Conservation (phyloP, 1,140 invertebrate genomes). For the Saccostrea cuccullata region DNA sequence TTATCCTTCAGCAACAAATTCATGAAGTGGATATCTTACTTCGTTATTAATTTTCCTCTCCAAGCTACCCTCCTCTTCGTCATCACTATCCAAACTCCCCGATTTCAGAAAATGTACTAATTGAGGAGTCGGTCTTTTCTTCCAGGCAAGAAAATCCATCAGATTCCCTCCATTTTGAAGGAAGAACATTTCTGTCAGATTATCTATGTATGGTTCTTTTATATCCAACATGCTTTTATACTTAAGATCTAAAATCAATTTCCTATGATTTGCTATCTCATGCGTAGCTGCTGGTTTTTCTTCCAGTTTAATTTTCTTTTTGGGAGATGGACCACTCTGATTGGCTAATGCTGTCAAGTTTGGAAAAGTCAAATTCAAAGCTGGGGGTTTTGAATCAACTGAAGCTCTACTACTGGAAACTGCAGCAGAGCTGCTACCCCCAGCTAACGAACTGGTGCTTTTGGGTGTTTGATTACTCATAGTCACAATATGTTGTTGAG, state of each 20-base stretch:
- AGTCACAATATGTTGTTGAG: constrained; percentile 54
- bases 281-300: constrained; percentile 70
- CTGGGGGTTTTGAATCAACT: constrained; percentile 46
- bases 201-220: constrained; percentile 86
- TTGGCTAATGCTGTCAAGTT: constrained; percentile 56
- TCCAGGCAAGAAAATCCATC: constrained; percentile 91
- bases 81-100: constrained; percentile 86
- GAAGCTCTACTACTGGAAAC: constrained; percentile 48
- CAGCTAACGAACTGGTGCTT: constrained; percentile 15
- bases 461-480: constrained; percentile 55
- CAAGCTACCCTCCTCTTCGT: constrained; percentile 80
- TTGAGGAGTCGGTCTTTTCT: constrained; percentile 86
- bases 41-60: constrained; percentile 72
- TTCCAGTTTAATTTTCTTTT: constrained; percentile 77
- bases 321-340: constrained; percentile 67
- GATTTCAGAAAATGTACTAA: constrained; percentile 87
- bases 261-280: constrained; percentile 72
- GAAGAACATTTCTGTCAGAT: constrained; percentile 90
- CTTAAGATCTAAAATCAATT: constrained; percentile 71
- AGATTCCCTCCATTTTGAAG: constrained; percentile 91
- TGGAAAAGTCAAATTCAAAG: constrained; percentile 53
- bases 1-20: constrained; percentile 2
- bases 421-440: constrained; percentile 35
- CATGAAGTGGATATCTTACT: constrained; percentile 48
- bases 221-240: constrained; percentile 69